These are phyloP conservation scores for Merops nubicus DNA, from an alignment of 2,113 vertebrate species.

Conservation along the genomic window DNA sequence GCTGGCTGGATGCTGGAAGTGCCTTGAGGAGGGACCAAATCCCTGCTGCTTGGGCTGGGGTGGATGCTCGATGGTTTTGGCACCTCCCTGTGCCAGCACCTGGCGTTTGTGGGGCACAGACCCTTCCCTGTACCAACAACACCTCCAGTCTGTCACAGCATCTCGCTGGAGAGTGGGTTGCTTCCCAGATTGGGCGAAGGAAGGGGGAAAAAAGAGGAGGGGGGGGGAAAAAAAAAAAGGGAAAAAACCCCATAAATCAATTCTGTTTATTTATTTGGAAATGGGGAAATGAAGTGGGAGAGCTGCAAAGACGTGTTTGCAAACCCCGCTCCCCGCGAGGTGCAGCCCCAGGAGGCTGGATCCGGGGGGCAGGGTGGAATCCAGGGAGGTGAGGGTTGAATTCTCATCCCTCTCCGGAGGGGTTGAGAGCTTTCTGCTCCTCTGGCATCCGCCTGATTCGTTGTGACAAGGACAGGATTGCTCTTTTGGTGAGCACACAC, in stretches of 20 bases:
- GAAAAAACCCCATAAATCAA: too few species aligned
- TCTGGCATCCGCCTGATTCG: neutral
- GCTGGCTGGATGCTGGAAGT: rapidly evolving
- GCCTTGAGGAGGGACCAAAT: neutral
- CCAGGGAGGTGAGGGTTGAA: neutral
- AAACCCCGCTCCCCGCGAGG: neutral
- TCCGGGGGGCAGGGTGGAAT: neutral
- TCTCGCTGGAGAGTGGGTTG: neutral
- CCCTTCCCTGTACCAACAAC: rapidly evolving
- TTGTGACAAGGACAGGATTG: slow-evolving; percentile 61
- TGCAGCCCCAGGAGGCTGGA: neutral
- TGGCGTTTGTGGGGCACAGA: neutral
- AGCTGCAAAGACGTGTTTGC: neutral
- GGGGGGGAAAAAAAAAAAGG: rapidly evolving
- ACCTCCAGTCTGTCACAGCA: neutral
- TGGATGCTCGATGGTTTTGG: rapidly evolving
- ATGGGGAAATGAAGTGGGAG: neutral
- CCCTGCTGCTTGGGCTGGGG: rapidly evolving
- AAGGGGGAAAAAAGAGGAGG: neutral
- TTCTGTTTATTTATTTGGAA: neutral
- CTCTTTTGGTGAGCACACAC: slow-evolving; percentile 36
- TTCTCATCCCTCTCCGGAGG: neutral
- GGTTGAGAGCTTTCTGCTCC: neutral
- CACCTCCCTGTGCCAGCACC: neutral
- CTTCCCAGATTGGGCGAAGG: neutral